These are phyloP conservation scores for Sphaerolaimus hirsutus DNA, from an alignment of 2,888 invertebrate genomes.

Conservation along the genomic window DNA sequence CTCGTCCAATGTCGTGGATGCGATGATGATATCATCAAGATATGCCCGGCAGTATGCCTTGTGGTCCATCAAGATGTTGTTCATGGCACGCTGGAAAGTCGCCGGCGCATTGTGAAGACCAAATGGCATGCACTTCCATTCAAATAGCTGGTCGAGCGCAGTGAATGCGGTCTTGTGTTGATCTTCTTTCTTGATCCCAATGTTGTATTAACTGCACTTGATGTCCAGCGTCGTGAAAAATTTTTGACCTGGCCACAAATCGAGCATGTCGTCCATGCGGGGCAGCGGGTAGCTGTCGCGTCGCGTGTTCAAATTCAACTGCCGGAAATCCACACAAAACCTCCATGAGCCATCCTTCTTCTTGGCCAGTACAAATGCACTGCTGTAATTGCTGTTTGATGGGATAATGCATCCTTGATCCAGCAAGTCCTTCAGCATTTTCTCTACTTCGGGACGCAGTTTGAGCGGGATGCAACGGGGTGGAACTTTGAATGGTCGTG, in stretches of 20 bases:
- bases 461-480: no score
- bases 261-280: constrained; percentile 8
- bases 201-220: constrained; percentile 12
- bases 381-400: no score
- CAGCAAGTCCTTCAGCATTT: no score
- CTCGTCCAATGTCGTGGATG: constrained; percentile 6
- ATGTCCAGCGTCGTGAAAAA: constrained; percentile 11
- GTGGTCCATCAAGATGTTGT: constrained; percentile 5
- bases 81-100: constrained; percentile 14
- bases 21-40: constrained; percentile 13
- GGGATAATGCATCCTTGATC: no score
- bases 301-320: no score
- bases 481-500: no score
- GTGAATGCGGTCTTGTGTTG: constrained; percentile 13
- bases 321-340: no score
- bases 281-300: constrained; percentile 14
- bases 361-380: no score
- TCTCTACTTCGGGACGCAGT: no score
- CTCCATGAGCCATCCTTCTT: no score
- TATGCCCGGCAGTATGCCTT: constrained; percentile 6
- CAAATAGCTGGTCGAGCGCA: constrained; percentile 8
- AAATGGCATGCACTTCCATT: constrained; percentile 14
- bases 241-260: constrained; percentile 6
- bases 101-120: constrained; percentile 14
- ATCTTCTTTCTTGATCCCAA: constrained; percentile 8